Evolutionary conservation across 2,797 vertebrate species (phyloP), one percentile per base, ranked within the genome.

Genomic region (Adrianichthys oophorus): DNA sequence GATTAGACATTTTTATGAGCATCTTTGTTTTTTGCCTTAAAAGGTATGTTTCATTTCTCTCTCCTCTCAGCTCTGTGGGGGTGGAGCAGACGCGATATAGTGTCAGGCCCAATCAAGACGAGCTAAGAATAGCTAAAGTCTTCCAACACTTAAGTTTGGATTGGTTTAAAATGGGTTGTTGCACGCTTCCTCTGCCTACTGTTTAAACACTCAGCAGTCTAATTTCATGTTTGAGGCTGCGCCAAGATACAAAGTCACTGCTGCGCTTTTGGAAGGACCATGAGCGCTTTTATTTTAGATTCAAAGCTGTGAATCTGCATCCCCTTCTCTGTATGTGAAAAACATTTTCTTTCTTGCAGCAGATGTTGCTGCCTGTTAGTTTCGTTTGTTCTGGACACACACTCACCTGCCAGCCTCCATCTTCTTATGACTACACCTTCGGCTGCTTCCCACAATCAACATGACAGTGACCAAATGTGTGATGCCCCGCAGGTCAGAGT

Each of bases 11-110:
- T 79, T 68, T 29, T 61, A 5, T 13, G 16, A 60, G 41, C 55
- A 40, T 63, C 50, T 68, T 47, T 64, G 55, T 16, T 12, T 83
- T 83, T 72, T 80, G 70, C 82, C 82, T 80, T 86, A 79, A 85
- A 87, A 83, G 79, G 82, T 73, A 71, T 47, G 50, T 81, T 85
- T 79, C 76, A 81, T 83, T 75, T 83, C 80, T 83, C 70, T 73
- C 60, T 61, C 50, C 62, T 74, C 71, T 65, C 60, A 68, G 65
- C 72, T 59, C 2, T 2, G 56, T 52, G 71, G 73, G 78, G 79
- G 79, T 56, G 68, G 70, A 72, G 78, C 59, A 61, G 74, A 75
- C 63, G 68, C 66, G 76, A 81, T 61, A 29, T 66, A 67, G 70
- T 80, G 78, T 83, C 78, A 65, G 68, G 75, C 68, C 51, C 60